Evolutionary conservation across 2,888 invertebrate genomes (phyloP).

Genomic region (Portevinia maculata): DNA sequence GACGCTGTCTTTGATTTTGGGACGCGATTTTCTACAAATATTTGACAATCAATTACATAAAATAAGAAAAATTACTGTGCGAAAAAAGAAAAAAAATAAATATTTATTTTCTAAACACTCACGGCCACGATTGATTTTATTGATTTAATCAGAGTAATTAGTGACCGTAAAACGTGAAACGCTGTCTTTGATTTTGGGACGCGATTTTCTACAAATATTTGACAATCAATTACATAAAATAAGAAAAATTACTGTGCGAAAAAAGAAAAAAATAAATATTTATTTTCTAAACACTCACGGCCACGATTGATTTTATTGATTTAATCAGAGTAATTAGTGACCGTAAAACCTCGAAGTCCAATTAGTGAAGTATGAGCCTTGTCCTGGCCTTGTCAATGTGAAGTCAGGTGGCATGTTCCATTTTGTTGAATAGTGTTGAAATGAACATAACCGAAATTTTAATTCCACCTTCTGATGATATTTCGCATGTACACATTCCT

Average conservation of each 20-base stretch:
- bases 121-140: not conserved
- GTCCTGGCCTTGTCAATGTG: not conserved
- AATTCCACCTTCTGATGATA: conserved; percentile 4
- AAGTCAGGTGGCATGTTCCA: not conserved
- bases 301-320: conserved; percentile 2
- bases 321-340: conserved; percentile 4
- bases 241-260: conserved; percentile 1
- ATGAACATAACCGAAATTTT: not conserved
- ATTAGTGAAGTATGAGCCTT: not conserved
- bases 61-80: not conserved
- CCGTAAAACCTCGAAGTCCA: not conserved
- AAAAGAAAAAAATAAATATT: conserved; percentile 16
- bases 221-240: not conserved
- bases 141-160: conserved; percentile 3
- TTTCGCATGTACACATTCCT: not conserved
- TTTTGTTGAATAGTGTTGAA: not conserved
- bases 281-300: not conserved
- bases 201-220: too few relatives aligned
- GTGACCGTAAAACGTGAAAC: not conserved
- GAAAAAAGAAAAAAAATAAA: conserved; percentile 15
- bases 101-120: not conserved
- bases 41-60: too few relatives aligned
- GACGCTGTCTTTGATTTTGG: too few relatives aligned
- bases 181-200: not conserved
- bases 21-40: too few relatives aligned